A percentile compares a stretch with the other conserved stretches of the same genome.
Evolutionary conservation across 1,140 invertebrate species (phyloP).

Genomic region (Bombus vancouverensis): DNA sequence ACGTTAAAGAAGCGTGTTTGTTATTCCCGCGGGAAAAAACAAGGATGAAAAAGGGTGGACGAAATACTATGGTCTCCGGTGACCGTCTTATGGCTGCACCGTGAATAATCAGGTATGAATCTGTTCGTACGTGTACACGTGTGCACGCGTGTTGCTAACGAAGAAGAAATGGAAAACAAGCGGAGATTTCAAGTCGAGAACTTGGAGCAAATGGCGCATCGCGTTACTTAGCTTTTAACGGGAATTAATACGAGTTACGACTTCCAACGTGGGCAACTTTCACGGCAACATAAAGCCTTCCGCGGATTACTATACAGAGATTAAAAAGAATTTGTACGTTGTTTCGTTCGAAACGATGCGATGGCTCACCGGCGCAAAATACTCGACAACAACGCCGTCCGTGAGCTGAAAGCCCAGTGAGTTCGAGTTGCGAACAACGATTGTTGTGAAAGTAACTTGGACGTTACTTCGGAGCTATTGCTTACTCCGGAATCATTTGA

Average conservation of each 20-base stretch:
- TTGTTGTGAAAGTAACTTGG: constrained; percentile 17
- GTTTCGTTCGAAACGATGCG: neutral
- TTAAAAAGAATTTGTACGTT: constrained; percentile 42
- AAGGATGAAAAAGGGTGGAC: neutral
- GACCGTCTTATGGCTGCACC: constrained; percentile 42
- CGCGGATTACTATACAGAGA: constrained; percentile 33
- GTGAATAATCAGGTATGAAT: constrained; percentile 9
- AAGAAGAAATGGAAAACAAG: neutral
- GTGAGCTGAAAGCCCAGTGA: neutral
- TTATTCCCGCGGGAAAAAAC: neutral
- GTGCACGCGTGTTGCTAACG: neutral
- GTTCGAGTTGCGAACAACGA: constrained; percentile 2
- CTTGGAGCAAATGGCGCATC: constrained; percentile 53
- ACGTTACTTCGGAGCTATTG: neutral
- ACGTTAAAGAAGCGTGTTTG: constrained; percentile 30
- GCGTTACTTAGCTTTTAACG: constrained; percentile 67
- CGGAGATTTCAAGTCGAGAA: neutral
- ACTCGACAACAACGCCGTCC: neutral
- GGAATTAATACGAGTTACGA: constrained; percentile 68
- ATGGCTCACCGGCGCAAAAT: neutral
- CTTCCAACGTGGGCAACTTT: constrained; percentile 36
- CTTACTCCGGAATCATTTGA: neutral
- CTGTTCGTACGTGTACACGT: neutral
- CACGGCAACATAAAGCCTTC: constrained; percentile 34
- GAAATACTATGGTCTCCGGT: constrained; percentile 16